Base-by-base conservation (phyloP, 23 tunicate genomes). In the Trididemnum miniatum region DNA sequence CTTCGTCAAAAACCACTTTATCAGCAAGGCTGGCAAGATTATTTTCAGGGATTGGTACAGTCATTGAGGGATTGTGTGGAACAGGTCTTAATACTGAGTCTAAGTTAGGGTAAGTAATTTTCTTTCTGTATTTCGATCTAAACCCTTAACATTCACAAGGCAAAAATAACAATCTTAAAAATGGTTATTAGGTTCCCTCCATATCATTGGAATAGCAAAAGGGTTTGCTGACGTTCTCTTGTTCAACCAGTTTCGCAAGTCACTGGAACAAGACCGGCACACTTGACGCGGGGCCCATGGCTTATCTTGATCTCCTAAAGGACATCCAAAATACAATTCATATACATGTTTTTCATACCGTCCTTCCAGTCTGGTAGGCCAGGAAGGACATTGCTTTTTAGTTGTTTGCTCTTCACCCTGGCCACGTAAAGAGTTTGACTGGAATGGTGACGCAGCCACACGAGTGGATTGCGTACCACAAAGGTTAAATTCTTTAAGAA, bases 181-280 rank as follows among this genome's bases (percentile, higher is more conserved):
- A 28, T 39, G 59, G 23, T 74, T 24, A 30, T 39, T 38, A 39
- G 79, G 79, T 74, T 74, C 59, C 60, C 79, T 40, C 59, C 79
- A 74, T 74, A 74, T 74, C 59, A 49, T 74, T 24, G 60, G 60
- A 74, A 74, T 74, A 74, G 59, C 79, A 38, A 74, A 71, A 40
- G 79, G 79, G 59, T 9, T 74, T 49, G 79, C 31, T 74, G 59
- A 74, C 25, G 79, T 74, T 74, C 59, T 25, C 34, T 39, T 28
- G 79, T 74, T 40, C 60, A 74, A 59, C 79, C 79, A 38, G 60
- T 74, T 74, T 40, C 34, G 79, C 60, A 74, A 74, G 60, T 59
- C 79, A 39, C 33, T 74, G 31, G 79, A 74, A 38, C 79, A 38
- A 74, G 79, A 40, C 4, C 59, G 36, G 60, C 79, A 74, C 38